These are phyloP conservation scores for Gadopsis marmoratus DNA, from an alignment of 2,797 vertebrate species.

Conservation along the genomic window DNA sequence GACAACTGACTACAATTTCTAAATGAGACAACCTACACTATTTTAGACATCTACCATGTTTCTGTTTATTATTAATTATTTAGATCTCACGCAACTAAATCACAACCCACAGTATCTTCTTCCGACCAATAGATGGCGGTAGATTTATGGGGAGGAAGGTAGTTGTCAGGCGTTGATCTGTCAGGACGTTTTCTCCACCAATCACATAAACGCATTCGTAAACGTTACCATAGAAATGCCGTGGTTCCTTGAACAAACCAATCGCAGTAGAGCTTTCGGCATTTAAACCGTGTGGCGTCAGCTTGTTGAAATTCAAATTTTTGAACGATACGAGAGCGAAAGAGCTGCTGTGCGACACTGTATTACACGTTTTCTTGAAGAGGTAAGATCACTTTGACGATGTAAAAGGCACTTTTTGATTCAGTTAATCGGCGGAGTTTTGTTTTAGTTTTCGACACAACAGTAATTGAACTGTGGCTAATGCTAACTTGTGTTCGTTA, in stretches of 20 bases:
- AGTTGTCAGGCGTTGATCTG: not conserved
- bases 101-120: not conserved
- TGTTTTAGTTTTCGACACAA: rapidly evolving
- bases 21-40: not conserved
- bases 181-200: slow-evolving; percentile 60
- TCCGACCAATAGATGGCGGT: slow-evolving; percentile 45
- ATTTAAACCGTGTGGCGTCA: slow-evolving; percentile 72
- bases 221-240: slow-evolving; percentile 14
- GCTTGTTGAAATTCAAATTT: slow-evolving; percentile 50
- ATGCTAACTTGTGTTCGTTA: not conserved
- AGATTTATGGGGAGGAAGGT: not conserved
- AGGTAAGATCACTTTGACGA: slow-evolving; percentile 10
- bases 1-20: not conserved
- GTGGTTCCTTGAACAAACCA: slow-evolving; percentile 61
- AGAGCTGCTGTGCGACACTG: rapidly evolving
- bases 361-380: slow-evolving; percentile 1
- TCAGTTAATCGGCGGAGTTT: not conserved
- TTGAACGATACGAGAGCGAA: no score
- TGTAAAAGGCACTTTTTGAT: not conserved
- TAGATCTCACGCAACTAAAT: not conserved
- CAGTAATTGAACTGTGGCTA: not conserved
- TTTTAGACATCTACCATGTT: not conserved
- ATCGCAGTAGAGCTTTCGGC: slow-evolving; percentile 53
- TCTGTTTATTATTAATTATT: not conserved
- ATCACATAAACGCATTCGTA: slow-evolving; percentile 48